phyloP scores from a whole-genome alignment of 2,113 vertebrate genomes.

The Bostrychus sinensis region DNA sequence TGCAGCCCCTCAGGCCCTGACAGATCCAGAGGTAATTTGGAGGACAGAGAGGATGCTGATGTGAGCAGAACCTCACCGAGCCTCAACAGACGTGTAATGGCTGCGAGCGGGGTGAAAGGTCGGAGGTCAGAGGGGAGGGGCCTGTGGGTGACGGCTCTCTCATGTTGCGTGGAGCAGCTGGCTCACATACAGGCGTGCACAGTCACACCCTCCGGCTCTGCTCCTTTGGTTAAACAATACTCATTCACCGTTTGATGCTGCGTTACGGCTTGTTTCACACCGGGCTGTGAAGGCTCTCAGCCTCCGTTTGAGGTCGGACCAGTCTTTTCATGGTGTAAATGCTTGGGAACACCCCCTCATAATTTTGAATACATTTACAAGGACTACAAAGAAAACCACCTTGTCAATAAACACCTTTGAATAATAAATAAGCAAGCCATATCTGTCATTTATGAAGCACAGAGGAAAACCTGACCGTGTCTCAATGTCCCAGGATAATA shows the following conservation, averaged over 20 bases:
- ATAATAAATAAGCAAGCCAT: background rate
- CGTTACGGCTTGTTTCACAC: slow-evolving; percentile 43
- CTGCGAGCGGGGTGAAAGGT: slow-evolving; percentile 68
- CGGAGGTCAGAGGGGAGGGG: slow-evolving; percentile 52
- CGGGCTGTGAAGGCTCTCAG: slow-evolving; percentile 45
- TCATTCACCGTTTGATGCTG: slow-evolving; percentile 41
- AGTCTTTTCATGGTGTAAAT: slow-evolving; percentile 17
- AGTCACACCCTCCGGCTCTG: slow-evolving; percentile 37
- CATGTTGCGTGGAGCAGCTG: slow-evolving; percentile 69
- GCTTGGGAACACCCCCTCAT: slow-evolving; percentile 11
- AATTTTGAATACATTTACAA: background rate
- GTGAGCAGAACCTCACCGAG: slow-evolving; percentile 60
- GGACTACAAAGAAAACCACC: background rate
- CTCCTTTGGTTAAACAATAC: slow-evolving; percentile 49
- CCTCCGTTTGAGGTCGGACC: slow-evolving; percentile 50
- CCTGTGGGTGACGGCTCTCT: slow-evolving; percentile 56
- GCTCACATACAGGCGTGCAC: slow-evolving; percentile 30
- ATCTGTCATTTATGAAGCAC: background rate
- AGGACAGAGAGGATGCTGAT: slow-evolving; percentile 71
- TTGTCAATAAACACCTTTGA: background rate
- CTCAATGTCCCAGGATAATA: too few species aligned
- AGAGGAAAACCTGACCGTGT: background rate
- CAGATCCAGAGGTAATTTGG: slow-evolving; percentile 62
- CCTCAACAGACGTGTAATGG: slow-evolving; percentile 63
- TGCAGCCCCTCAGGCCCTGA: slow-evolving; percentile 16